Evolutionary conservation across 2,797 vertebrate genomes (phyloP), one percentile per base, ranked within the genome.

Genomic region (Epinephelus coioides): DNA sequence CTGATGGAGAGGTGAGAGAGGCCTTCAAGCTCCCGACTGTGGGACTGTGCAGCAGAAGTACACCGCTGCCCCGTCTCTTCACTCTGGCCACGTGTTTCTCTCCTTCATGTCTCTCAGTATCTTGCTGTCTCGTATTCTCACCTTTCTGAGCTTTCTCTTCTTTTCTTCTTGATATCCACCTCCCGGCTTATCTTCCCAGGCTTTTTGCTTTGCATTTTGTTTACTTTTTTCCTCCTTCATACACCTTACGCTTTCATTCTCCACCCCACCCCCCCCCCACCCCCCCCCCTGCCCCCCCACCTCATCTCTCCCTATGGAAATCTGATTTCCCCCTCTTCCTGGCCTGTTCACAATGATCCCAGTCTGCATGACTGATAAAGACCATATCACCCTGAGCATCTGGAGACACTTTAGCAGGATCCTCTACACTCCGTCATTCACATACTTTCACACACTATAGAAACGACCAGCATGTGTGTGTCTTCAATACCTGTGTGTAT

Each of bases 371-470:
- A 75, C 81, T 91, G 91, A 94, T 94, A 90, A 90, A 93, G 76
- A 88, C 87, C 90, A 84, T 92, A 91, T 94, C 89, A 38, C 75
- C 84, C 70, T 49, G 53, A 79, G 86, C 92, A 95, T 95, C 93
- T 94, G 91, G 94, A 93, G 87, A 80, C 79, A 75, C 81, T 94
- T 92, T 74, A 69, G 65, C 75, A 53, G 27, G 68, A 75, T 86
- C 79, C 81, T 85, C 84, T 78, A 85, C 80, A 84, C 53, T 68
- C 54, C 54, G 79, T 73, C 86, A 68, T 81, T 83, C 82, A 87
- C 56, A 54, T 81, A 86, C 72, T 65, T 78, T 75, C 60, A 80
- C 78, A 73, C 72, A 67, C 23, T 63, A 56, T 27, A 51, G 85
- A 79, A 78, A 83, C 40, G 59, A 59, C 3, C 51, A 17, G 44